A percentile compares a stretch with the other conserved stretches of the same genome.
Conservation (phyloP, 2,797 vertebrate genomes). For the Melanotaenia parkinsoni region DNA sequence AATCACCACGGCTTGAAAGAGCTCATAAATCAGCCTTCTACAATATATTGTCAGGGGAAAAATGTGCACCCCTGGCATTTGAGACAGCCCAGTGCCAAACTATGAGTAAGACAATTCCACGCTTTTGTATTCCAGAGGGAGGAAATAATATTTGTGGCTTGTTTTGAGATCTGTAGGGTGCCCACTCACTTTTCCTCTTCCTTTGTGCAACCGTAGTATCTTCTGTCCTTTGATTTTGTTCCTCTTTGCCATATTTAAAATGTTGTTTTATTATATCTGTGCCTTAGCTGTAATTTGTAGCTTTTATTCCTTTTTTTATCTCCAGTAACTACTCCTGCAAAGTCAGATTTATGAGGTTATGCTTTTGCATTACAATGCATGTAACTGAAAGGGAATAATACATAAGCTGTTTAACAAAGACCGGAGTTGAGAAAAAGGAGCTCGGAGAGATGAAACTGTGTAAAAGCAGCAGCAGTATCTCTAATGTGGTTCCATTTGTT, state of each 20-base stretch:
- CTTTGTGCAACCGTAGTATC: slow-evolving; percentile 30
- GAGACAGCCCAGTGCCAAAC: slow-evolving; percentile 63
- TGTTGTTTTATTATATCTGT: slow-evolving; percentile 15
- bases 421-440: slow-evolving; percentile 1
- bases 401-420: slow-evolving; percentile 11
- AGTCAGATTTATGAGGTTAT: slow-evolving; percentile 30
- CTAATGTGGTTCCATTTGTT: neutral
- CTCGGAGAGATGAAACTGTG: slow-evolving; percentile 7
- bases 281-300: slow-evolving; percentile 22
- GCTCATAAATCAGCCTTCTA: slow-evolving; percentile 74
- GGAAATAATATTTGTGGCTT: slow-evolving; percentile 30
- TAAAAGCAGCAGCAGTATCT: slow-evolving; percentile 9
- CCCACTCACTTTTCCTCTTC: slow-evolving; percentile 18
- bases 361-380: slow-evolving; percentile 20
- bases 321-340: slow-evolving; percentile 6
- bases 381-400: slow-evolving; percentile 11
- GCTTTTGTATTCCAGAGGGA: slow-evolving; percentile 47
- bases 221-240: slow-evolving; percentile 25
- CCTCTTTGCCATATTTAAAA: slow-evolving; percentile 19
- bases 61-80: slow-evolving; percentile 72
- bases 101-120: slow-evolving; percentile 59
- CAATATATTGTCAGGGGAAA: slow-evolving; percentile 64
- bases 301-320: slow-evolving; percentile 28
- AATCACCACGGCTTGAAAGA: slow-evolving; percentile 71
- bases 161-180: slow-evolving; percentile 40